Conservation (phyloP, 2,113 vertebrate genomes). For the Laticauda colubrina region DNA sequence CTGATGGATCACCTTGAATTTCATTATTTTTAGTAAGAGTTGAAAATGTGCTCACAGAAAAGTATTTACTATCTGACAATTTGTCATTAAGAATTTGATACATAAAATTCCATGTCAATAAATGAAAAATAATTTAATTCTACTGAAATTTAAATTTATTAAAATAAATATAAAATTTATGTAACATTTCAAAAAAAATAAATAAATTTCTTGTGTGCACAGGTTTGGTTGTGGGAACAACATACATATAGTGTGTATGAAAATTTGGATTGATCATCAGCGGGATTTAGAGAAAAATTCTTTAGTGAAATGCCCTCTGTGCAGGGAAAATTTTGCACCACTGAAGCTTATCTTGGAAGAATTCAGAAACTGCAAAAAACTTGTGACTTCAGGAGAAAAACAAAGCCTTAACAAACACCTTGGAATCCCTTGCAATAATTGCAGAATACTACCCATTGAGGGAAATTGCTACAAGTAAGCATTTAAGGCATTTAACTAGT, state of each 20-base stretch:
- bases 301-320: slow-evolving; percentile 71
- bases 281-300: slow-evolving; percentile 18
- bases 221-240: slow-evolving; percentile 76
- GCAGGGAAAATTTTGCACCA: slow-evolving; percentile 66
- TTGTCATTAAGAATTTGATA: not conserved
- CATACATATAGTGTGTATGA: slow-evolving; percentile 74
- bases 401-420: slow-evolving; percentile 69
- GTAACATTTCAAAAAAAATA: not conserved
- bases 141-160: not conserved
- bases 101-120: not conserved
- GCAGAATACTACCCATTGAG: slow-evolving; percentile 61
- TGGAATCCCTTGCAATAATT: slow-evolving; percentile 69
- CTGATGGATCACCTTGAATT: not conserved
- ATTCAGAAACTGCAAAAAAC: slow-evolving; percentile 66
- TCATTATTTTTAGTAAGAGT: not conserved
- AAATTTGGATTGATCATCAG: slow-evolving; percentile 69
- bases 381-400: slow-evolving; percentile 65
- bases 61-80: not conserved
- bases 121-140: not conserved
- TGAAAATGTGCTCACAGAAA: not conserved
- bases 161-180: not conserved
- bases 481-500: not conserved
- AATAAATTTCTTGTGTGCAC: slow-evolving; percentile 37
- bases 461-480: slow-evolving; percentile 72
- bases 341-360: slow-evolving; percentile 65